Base-by-base conservation (phyloP, 2,113 vertebrate genomes). In the Tetrao urogallus region DNA sequence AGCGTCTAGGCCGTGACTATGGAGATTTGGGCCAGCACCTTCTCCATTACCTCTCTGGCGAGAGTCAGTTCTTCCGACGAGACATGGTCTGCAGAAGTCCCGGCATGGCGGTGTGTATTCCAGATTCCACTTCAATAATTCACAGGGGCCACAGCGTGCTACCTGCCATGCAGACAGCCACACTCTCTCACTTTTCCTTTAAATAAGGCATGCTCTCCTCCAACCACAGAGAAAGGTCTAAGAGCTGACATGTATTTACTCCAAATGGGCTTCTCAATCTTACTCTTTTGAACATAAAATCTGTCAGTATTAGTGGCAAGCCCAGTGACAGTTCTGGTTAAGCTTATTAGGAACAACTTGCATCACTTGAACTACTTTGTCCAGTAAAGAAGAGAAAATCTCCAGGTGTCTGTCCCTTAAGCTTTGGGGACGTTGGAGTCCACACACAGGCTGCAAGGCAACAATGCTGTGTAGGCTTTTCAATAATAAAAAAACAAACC, bases 91-190 rank as follows among this genome's bases (percentile, higher is more conserved):
- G 67, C 76, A 93, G 90, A 95, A 95, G 91, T 90, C 88, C 80
- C 0, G 22, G 76, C 57, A 4, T 6, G 1, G 83, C 0, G 94
- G 96, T 97, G 88, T 97, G 84, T 85, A 96, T 97, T 97, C 97
- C 97, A 96, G 93, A 96, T 97, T 97, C 97, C 97, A 97, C 94
- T 97, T 97, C 95, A 97, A 97, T 97, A 94, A 97, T 97, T 97
- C 91, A 97, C 88, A 93, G 0, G 0, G 81, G 86, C 92, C 95
- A 87, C 74, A 86, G 91, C 4, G 2, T 8, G 34, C 79, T 96
- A 87, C 80, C 92, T 95, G 93, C 82, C 78, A 69, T 83, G 92
- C 92, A 93, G 86, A 65, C 65, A 92, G 90, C 69, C 67, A 86
- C 72, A 67, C 70, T 94, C 86, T 76, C 78, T 96, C 90, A 50